Conservation (phyloP, 2,888 invertebrate species). For the Drosophila subsilvestris region DNA sequence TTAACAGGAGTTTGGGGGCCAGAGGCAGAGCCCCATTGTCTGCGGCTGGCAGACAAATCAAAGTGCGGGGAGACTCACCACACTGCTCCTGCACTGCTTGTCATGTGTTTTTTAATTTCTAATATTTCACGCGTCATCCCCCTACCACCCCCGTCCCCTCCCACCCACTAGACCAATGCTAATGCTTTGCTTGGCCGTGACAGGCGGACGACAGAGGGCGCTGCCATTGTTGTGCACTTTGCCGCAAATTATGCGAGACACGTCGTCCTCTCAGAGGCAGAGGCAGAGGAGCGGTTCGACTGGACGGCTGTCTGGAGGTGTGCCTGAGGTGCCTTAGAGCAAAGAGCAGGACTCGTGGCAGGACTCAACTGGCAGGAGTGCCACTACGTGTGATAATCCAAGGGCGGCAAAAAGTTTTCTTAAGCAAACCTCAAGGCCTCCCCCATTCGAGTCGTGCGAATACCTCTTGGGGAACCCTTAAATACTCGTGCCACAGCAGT, state of each 20-base stretch:
- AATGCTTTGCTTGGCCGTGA: slow-evolving; percentile 60
- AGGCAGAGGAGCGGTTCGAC: slow-evolving; percentile 21
- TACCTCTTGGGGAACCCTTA: slow-evolving; percentile 5
- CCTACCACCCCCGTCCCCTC: background rate
- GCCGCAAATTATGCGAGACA: slow-evolving; percentile 77
- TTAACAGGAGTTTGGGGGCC: slow-evolving; percentile 17
- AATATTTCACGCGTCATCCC: slow-evolving; percentile 70
- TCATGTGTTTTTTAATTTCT: slow-evolving; percentile 79
- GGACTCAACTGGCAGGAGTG: slow-evolving; percentile 10
- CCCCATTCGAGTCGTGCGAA: background rate
- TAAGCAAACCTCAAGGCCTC: slow-evolving; percentile 1
- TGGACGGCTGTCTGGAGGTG: slow-evolving; percentile 59
- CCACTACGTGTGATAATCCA: slow-evolving; percentile 68
- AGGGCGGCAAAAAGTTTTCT: slow-evolving; percentile 68
- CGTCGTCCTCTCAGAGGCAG: slow-evolving; percentile 51
- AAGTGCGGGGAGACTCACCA: slow-evolving; percentile 47
- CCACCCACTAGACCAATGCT: slow-evolving; percentile 28
- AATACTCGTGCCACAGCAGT: no score
- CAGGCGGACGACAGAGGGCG: slow-evolving; percentile 35
- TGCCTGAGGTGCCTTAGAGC: slow-evolving; percentile 68
- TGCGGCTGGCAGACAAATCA: slow-evolving; percentile 74
- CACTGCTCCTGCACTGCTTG: slow-evolving; percentile 51
- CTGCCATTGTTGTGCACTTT: slow-evolving; percentile 73
- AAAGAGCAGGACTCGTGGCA: background rate
- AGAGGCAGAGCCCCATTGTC: slow-evolving; percentile 40